These are phyloP conservation scores for Diachasmimorpha longicaudata DNA, from an alignment of 1,140 invertebrate species.

Conservation along the genomic window DNA sequence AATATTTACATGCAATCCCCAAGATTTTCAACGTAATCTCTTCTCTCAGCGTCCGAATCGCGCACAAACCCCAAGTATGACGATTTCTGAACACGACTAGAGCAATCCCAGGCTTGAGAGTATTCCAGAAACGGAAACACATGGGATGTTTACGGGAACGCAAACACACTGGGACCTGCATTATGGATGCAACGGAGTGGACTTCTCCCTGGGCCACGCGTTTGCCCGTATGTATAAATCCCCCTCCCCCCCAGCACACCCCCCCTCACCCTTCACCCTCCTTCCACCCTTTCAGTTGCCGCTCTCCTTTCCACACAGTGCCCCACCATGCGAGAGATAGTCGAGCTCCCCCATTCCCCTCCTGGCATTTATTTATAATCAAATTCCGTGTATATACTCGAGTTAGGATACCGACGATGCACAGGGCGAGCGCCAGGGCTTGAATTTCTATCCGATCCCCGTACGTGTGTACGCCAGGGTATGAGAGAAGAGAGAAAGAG, in stretches of 20 bases:
- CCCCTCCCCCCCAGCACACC: neutral
- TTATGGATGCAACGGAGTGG: slow-evolving; percentile 61
- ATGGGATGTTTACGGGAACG: slow-evolving; percentile 55
- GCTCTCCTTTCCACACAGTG: slow-evolving; percentile 17
- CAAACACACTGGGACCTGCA: slow-evolving; percentile 52
- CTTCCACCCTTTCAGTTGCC: neutral
- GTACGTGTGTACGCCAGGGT: slow-evolving; percentile 33
- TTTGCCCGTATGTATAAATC: slow-evolving; percentile 11
- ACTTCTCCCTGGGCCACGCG: slow-evolving; percentile 32
- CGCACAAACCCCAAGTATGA: neutral
- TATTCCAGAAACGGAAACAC: slow-evolving; percentile 45
- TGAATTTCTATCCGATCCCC: slow-evolving; percentile 56
- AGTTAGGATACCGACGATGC: slow-evolving; percentile 38
- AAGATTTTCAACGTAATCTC: neutral
- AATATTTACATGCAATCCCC: neutral
- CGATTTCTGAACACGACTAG: slow-evolving; percentile 24
- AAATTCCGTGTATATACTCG: slow-evolving; percentile 59
- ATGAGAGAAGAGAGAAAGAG: slow-evolving; percentile 20
- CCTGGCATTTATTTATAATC: slow-evolving; percentile 63
- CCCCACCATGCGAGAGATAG: slow-evolving; percentile 35
- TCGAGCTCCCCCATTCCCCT: slow-evolving; percentile 32
- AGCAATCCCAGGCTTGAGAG: slow-evolving; percentile 50
- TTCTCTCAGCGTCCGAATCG: neutral
- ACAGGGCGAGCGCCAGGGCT: slow-evolving; percentile 40
- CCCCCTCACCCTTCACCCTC: neutral